These are phyloP conservation scores for Rhagium mordax DNA, from an alignment of 2,888 invertebrate genomes.

Conservation along the genomic window DNA sequence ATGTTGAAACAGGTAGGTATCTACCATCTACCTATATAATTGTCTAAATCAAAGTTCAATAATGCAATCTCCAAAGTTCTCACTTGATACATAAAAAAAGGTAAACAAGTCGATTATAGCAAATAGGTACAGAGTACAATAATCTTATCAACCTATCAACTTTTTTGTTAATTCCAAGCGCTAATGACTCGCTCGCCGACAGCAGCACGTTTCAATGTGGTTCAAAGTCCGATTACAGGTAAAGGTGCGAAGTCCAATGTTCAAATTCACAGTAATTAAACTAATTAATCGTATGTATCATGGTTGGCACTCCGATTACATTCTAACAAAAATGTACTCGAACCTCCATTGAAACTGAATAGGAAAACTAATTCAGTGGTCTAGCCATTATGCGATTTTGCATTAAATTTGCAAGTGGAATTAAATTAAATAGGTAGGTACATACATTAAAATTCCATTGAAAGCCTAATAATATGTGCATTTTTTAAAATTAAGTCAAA, in stretches of 20 bases:
- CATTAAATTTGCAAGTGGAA: too few species aligned
- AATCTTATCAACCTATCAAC: conserved; percentile 8
- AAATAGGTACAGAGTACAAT: not conserved
- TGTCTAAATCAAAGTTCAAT: not conserved
- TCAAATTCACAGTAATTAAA: conserved; percentile 47
- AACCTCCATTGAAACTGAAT: too few species aligned
- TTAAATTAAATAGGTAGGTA: too few species aligned
- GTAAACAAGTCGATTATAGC: conserved; percentile 11
- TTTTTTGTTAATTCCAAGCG: conserved; percentile 14
- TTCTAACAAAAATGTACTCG: not conserved
- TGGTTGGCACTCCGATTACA: not conserved
- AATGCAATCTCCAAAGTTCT: not conserved
- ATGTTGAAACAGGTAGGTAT: too few species aligned
- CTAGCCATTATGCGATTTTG: too few species aligned
- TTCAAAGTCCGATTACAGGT: conserved; percentile 66
- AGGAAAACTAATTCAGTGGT: too few species aligned
- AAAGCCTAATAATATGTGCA: too few species aligned
- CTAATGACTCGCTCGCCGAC: conserved; percentile 32
- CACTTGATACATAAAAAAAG: not conserved
- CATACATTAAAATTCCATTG: too few species aligned
- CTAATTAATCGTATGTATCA: conserved; percentile 8
- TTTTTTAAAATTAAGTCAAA: too few species aligned
- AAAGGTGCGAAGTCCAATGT: conserved; percentile 63
- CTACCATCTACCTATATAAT: not conserved
- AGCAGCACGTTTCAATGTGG: conserved; percentile 42